phyloP scores from a whole-genome alignment of 2,113 vertebrate genomes.

The Entomyzon cyanotis region DNA sequence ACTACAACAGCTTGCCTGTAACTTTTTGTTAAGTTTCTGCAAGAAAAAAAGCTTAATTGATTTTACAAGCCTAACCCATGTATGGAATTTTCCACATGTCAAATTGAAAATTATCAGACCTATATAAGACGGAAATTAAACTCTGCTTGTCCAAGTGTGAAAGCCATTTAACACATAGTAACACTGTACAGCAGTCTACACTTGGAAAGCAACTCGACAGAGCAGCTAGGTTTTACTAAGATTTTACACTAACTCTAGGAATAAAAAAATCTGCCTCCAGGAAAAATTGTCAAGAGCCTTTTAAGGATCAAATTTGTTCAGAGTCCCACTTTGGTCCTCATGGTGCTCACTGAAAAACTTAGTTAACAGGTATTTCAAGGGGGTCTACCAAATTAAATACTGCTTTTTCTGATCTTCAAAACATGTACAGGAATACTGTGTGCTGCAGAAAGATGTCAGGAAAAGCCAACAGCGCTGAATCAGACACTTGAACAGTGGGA shows the following conservation, averaged over 20 bases:
- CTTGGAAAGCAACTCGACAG: not conserved
- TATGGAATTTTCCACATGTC: not conserved
- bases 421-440: not conserved
- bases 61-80: not conserved
- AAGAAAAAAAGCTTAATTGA: not conserved
- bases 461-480: not conserved
- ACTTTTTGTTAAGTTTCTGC: not conserved
- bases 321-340: not conserved
- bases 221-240: not conserved
- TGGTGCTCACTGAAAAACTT: not conserved
- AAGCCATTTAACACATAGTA: not conserved
- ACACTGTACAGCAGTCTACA: not conserved
- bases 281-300: not conserved
- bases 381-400: not conserved
- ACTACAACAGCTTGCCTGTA: not conserved
- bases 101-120: not conserved
- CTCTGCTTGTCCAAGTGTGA: not conserved
- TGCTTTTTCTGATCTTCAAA: not conserved
- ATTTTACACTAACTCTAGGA: not conserved
- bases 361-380: not conserved
- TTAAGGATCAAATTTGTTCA: not conserved
- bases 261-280: not conserved
- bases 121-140: not conserved
- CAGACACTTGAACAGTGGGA: not conserved
- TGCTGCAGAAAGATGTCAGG: not conserved